phyloP scores from a whole-genome alignment of 2,797 vertebrate species.

The Emydoidea blandingii region DNA sequence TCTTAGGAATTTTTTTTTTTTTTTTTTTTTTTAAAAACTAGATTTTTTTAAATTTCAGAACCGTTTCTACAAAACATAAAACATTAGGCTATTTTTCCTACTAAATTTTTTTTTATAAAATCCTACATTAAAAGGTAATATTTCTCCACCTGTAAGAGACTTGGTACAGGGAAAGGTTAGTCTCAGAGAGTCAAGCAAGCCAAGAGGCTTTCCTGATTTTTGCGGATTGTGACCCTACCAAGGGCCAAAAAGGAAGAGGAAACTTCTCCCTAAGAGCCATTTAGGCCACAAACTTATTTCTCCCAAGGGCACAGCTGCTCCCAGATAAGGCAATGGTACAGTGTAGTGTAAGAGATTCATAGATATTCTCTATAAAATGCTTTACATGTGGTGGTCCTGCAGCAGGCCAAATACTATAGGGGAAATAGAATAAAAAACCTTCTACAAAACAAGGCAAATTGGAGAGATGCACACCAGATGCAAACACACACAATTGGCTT shows the following conservation, averaged over 20 bases:
- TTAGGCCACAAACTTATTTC: background rate
- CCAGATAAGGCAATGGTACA: conserved; percentile 65
- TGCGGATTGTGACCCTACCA: conserved; percentile 38
- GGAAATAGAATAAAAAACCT: conserved; percentile 32
- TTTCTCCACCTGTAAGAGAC: conserved; percentile 1
- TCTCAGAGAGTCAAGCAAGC: background rate
- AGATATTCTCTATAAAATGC: conserved; percentile 58
- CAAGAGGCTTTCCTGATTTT: conserved; percentile 45
- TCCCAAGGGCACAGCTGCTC: conserved; percentile 46
- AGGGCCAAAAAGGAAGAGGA: conserved; percentile 33
- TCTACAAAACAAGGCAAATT: conserved; percentile 49
- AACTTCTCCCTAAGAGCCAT: conserved; percentile 12
- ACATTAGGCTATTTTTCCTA: conserved; percentile 65
- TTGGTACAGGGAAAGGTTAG: conserved; percentile 55
- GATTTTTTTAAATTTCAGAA: conserved; percentile 56
- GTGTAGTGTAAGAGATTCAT: conserved; percentile 74
- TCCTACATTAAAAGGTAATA: conserved; percentile 45
- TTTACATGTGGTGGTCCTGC: conserved; percentile 38
- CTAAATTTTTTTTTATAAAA: conserved; percentile 20
- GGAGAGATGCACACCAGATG: background rate
- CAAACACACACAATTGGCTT: conserved; percentile 61
- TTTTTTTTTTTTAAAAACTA: conserved; percentile 15
- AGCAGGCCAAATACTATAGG: conserved; percentile 34
- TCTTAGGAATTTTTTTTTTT: conserved; percentile 57
- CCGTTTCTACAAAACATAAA: conserved; percentile 75